phyloP scores from a whole-genome alignment of 1,140 invertebrate species.

The Dreissena polymorpha region DNA sequence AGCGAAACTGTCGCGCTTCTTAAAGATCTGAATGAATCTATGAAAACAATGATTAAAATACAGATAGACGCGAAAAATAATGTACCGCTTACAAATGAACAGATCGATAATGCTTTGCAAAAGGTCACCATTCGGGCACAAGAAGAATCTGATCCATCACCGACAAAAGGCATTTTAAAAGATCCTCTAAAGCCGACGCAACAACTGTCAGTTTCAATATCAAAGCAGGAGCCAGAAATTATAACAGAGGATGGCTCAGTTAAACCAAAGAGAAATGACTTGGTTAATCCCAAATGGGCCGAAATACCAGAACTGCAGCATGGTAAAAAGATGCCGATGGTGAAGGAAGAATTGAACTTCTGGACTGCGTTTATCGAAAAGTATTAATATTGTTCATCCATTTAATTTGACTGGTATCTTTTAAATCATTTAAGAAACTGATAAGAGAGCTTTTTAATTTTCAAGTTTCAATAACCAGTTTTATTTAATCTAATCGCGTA shows the following conservation, averaged over 20 bases:
- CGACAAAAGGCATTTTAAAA: constrained; percentile 32
- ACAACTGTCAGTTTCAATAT: constrained; percentile 30
- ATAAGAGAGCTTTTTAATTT: background rate
- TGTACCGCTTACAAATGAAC: no score
- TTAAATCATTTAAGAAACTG: background rate
- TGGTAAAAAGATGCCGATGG: constrained; percentile 57
- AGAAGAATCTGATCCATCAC: background rate
- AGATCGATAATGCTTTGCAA: background rate
- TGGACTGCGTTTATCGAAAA: constrained; percentile 65
- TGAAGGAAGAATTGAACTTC: constrained; percentile 57
- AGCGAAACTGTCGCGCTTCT: constrained; percentile 61
- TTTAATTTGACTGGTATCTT: no score
- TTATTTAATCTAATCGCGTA: no score
- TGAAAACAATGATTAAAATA: constrained; percentile 13
- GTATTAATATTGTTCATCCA: constrained; percentile 11
- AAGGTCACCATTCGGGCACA: background rate
- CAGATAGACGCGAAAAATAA: constrained; percentile 6
- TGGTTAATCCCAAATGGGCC: constrained; percentile 65
- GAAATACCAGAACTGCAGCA: constrained; percentile 57
- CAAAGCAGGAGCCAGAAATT: constrained; percentile 23
- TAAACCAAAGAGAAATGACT: constrained; percentile 56
- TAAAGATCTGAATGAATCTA: constrained; percentile 63
- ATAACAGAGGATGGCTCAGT: constrained; percentile 40
- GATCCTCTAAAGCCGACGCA: constrained; percentile 23
- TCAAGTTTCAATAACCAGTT: no score